Evolutionary conservation across 2,113 vertebrate genomes (phyloP).

Genomic region (Rhegmatorhina hoffmannsi): DNA sequence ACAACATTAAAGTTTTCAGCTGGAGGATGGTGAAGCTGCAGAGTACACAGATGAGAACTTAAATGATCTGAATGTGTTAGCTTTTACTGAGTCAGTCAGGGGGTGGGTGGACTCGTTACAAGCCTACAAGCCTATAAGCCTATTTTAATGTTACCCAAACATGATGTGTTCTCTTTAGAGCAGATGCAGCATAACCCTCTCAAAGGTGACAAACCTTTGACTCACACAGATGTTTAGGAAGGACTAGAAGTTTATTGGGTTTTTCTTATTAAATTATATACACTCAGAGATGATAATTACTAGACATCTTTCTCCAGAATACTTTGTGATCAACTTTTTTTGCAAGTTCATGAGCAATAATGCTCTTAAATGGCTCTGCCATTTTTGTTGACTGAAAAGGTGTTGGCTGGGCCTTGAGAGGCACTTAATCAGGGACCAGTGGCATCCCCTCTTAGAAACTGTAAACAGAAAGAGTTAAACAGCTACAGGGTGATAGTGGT

Average conservation of each 20-base stretch:
- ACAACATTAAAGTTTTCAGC: not conserved
- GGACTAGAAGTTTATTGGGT: not conserved
- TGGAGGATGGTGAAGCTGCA: not conserved
- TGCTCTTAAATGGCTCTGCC: not conserved
- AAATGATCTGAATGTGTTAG: not conserved
- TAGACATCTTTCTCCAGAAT: not conserved
- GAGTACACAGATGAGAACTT: not conserved
- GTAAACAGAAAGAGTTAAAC: not conserved
- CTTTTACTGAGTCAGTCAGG: slow-evolving; percentile 33
- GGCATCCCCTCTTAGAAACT: not conserved
- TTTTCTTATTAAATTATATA: not conserved
- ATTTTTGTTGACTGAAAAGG: not conserved
- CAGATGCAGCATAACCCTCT: slow-evolving; percentile 14
- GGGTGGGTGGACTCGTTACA: not conserved
- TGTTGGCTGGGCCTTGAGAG: not conserved
- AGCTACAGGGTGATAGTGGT: not conserved
- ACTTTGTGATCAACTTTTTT: not conserved
- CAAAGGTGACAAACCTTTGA: slow-evolving; percentile 45
- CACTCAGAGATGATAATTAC: not conserved
- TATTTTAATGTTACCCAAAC: slow-evolving; percentile 50
- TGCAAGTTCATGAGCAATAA: not conserved
- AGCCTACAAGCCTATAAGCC: not conserved
- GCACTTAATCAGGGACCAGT: not conserved
- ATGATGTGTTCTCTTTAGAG: slow-evolving; percentile 38
- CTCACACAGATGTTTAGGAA: slow-evolving; percentile 17